These are phyloP conservation scores for Dunckerocampus dactyliophorus DNA, from an alignment of 2,113 vertebrate genomes.

Conservation along the genomic window DNA sequence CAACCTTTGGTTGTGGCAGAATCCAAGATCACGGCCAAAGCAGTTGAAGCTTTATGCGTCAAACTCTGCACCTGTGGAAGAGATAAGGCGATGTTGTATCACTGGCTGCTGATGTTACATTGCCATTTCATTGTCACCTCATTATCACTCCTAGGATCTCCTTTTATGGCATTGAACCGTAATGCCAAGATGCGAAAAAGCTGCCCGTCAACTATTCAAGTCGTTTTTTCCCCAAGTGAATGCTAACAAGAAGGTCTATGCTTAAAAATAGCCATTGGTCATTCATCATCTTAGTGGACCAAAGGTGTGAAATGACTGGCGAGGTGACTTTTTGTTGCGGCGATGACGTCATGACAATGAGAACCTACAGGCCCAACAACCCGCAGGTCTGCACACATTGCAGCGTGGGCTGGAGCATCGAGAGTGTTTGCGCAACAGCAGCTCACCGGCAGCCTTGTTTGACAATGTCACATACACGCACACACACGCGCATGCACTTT, in stretches of 20 bases:
- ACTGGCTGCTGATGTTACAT: not conserved
- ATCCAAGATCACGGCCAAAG: not conserved
- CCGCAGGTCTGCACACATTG: not conserved
- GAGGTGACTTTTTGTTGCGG: not conserved
- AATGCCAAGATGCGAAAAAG: too few relatives aligned
- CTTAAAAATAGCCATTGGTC: conserved; percentile 1
- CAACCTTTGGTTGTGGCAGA: not conserved
- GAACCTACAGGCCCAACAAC: not conserved
- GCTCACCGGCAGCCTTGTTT: not conserved
- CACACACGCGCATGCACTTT: too few relatives aligned
- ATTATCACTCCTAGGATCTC: too few relatives aligned
- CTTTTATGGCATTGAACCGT: too few relatives aligned
- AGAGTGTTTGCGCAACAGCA: not conserved
- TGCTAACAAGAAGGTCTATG: not conserved
- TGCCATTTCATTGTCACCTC: not conserved
- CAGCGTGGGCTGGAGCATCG: not conserved
- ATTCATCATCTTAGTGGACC: conserved; percentile 5
- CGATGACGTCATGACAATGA: not conserved
- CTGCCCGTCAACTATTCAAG: not conserved
- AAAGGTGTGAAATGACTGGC: conserved; percentile 15
- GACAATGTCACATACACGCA: not conserved
- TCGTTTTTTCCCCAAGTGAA: not conserved
- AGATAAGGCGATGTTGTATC: not conserved
- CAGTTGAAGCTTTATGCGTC: not conserved
- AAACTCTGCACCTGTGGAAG: conserved; percentile 5